Evolutionary conservation across 2,888 invertebrate genomes (phyloP).

Genomic region (Lasioglossum villosulum): DNA sequence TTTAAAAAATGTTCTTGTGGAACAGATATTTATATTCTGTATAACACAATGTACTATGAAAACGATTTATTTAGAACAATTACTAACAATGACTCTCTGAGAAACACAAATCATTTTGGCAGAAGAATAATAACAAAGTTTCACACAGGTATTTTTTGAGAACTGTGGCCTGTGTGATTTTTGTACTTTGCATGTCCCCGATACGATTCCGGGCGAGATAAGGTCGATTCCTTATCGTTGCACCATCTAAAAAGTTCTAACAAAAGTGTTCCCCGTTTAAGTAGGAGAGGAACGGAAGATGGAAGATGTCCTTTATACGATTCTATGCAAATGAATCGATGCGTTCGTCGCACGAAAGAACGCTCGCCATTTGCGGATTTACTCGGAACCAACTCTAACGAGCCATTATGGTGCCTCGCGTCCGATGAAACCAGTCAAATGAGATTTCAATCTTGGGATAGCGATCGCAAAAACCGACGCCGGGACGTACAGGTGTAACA

Average conservation of each 20-base stretch:
- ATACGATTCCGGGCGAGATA: background rate
- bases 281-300: background rate
- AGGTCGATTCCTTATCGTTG: constrained; percentile 26
- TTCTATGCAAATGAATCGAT: constrained; percentile 54
- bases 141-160: background rate
- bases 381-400: constrained; percentile 51
- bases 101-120: too few relatives aligned
- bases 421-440: constrained; percentile 57
- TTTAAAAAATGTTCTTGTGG: too few relatives aligned
- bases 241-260: constrained; percentile 13
- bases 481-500: background rate
- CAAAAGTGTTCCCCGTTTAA: background rate
- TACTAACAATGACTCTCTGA: too few relatives aligned
- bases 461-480: constrained; percentile 35
- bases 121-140: background rate
- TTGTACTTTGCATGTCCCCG: background rate
- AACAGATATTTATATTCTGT: too few relatives aligned
- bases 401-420: constrained; percentile 61
- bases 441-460: constrained; percentile 70
- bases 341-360: constrained; percentile 30
- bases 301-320: constrained; percentile 12
- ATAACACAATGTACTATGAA: too few relatives aligned
- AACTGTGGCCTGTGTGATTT: background rate
- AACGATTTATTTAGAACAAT: too few relatives aligned
- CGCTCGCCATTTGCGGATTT: constrained; percentile 25